These are phyloP conservation scores for Meriones psammophilus DNA, from an alignment of 2,797 vertebrate genomes.

Conservation along the genomic window DNA sequence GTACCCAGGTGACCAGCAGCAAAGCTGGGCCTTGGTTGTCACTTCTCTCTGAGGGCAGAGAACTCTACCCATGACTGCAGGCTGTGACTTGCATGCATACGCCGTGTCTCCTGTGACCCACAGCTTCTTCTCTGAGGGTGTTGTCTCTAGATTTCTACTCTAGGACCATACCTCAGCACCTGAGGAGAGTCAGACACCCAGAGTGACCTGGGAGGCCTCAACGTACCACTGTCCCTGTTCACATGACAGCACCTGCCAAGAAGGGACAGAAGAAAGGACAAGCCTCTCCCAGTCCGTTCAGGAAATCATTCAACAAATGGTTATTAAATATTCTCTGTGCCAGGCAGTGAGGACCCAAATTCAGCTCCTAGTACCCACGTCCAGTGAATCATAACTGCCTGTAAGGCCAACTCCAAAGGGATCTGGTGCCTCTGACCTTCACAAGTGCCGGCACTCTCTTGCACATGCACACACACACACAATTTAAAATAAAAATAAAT, in stretches of 20 bases:
- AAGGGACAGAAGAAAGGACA: rapidly evolving
- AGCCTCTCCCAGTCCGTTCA: not conserved
- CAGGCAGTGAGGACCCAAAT: not conserved
- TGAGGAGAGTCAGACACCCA: not conserved
- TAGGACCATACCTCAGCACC: rapidly evolving
- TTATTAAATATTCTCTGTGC: not conserved
- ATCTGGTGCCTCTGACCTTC: not conserved
- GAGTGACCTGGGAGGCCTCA: rapidly evolving
- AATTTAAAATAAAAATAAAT: not conserved
- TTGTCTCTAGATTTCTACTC: rapidly evolving
- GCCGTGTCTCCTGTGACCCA: not conserved
- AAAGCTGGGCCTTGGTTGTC: rapidly evolving
- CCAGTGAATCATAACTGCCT: not conserved
- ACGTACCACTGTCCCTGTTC: rapidly evolving
- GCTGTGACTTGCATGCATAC: rapidly evolving
- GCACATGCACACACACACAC: not conserved
- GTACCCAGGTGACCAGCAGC: not conserved
- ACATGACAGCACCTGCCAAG: not conserved
- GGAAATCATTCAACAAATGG: not conserved
- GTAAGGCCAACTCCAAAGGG: not conserved
- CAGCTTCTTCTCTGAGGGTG: not conserved
- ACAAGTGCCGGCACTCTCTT: not conserved
- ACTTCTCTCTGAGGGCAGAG: not conserved
- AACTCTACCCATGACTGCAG: not conserved
- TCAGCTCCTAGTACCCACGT: not conserved